Base-by-base conservation (phyloP, 2,888 invertebrate species). In the Rhamnusium bicolor region DNA sequence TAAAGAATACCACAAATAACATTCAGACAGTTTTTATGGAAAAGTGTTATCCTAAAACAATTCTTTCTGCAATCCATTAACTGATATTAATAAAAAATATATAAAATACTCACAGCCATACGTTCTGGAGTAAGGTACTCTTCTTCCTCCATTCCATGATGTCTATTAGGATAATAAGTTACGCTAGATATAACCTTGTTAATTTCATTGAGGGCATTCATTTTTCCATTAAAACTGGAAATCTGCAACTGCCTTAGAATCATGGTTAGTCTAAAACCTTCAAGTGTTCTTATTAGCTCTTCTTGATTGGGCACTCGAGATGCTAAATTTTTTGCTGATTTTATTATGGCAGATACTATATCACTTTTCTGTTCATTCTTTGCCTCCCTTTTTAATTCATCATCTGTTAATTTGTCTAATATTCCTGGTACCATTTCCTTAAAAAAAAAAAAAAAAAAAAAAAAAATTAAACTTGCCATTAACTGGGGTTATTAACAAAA, bases 151-250 rank as follows among this genome's bases (percentile, higher is more conserved):
- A 93, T 91, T 72, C 92, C 89, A 72, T 92, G 91, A 85, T 92
- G 93, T 66, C 93, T 90, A 87, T 93, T 96, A 5, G 96, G 94
- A 89, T 96, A 97, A 87, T 96, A 97, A 70, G 95, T 94, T 73
- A 98, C 96, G 83, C 95, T 94, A 72, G 95, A 94, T 79, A 97
- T 95, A 62, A 98, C 95, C 91, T 98, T 98, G 89, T 98, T 98
- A 72, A 99, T 97, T 91, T 99, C 98, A 88, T 98, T 98, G 77
- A 99, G 90, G 19, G 98, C 98, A 85, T 98, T 98, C 98, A 99
- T 99, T 91, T 98, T 98, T 46, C 98, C 98, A 89, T 98, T 98
- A 87, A 98, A 99, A 67, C 98, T 98, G 21, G 98, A 98, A 87
- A 98, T 97, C 91, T 98, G 97, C 79, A 98, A 89, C 84, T 97